These are phyloP conservation scores for Bombus impatiens DNA, from an alignment of 1,140 invertebrate species.

Conservation along the genomic window DNA sequence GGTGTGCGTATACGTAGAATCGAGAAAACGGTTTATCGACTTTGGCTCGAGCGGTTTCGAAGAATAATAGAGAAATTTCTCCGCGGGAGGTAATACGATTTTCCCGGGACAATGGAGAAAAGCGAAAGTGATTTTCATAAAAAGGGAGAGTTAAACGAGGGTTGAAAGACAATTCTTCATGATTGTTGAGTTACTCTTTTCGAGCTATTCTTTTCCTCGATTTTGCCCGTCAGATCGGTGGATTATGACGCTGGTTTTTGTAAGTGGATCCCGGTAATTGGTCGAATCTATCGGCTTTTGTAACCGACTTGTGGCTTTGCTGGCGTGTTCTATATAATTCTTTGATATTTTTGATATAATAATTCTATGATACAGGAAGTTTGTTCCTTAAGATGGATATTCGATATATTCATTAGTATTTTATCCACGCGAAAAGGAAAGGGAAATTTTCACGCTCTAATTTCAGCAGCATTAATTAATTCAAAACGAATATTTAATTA, in stretches of 20 bases:
- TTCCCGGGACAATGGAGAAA: slow-evolving; percentile 9
- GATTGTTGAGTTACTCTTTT: background rate
- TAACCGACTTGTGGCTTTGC: background rate
- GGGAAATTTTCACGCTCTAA: too few species aligned
- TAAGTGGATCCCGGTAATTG: background rate
- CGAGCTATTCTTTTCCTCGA: background rate
- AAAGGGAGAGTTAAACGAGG: background rate
- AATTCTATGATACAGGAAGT: too few species aligned
- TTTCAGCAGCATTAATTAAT: too few species aligned
- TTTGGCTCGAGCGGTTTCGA: background rate
- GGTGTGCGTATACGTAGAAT: too few species aligned
- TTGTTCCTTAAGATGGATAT: too few species aligned
- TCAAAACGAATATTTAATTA: too few species aligned
- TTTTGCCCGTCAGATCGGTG: background rate
- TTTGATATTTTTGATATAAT: too few species aligned
- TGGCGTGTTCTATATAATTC: too few species aligned
- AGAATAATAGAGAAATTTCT: slow-evolving; percentile 38
- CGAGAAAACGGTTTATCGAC: slow-evolving; percentile 3
- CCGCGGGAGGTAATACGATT: slow-evolving; percentile 10
- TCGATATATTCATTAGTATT: too few species aligned
- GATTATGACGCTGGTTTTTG: background rate
- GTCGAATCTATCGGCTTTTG: background rate
- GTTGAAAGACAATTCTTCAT: background rate
- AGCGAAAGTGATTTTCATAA: slow-evolving; percentile 33
- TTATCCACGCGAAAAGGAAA: too few species aligned